These are phyloP conservation scores for Acleris emargana DNA, from an alignment of 2,888 invertebrate species.

Conservation along the genomic window DNA sequence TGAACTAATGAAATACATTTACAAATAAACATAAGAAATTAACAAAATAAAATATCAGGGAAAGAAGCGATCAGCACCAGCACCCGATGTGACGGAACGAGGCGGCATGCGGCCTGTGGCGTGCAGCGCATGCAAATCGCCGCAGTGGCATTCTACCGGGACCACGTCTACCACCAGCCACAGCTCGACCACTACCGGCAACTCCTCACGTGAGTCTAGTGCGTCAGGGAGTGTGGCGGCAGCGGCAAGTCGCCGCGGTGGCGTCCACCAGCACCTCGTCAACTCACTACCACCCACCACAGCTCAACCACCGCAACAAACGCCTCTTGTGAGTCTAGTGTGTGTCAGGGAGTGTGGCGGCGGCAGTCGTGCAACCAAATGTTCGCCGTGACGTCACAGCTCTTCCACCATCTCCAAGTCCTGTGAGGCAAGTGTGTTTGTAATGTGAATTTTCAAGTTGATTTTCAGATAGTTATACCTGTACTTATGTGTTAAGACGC, in stretches of 20 bases:
- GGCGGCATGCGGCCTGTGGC: constrained; percentile 50
- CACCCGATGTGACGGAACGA: constrained; percentile 84
- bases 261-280: constrained; percentile 76
- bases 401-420: constrained; percentile 85
- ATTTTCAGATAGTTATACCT: too few species aligned
- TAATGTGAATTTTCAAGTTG: too few species aligned
- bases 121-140: constrained; percentile 69
- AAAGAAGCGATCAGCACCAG: constrained; percentile 77
- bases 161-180: constrained; percentile 81
- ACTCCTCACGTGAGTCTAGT: constrained; percentile 82
- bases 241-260: constrained; percentile 73
- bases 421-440: constrained; percentile 66
- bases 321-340: constrained; percentile 80
- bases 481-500: too few species aligned
- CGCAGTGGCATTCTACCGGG: constrained; percentile 77
- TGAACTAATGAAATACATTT: too few species aligned
- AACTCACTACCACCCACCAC: constrained; percentile 74
- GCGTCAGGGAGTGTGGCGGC: constrained; percentile 47
- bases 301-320: constrained; percentile 85
- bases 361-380: constrained; percentile 65
- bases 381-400: constrained; percentile 80
- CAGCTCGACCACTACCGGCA: constrained; percentile 85
- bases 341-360: constrained; percentile 39
- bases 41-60: constrained; percentile 51
- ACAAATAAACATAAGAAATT: too few species aligned